Percentiles rank a stretch among this genome's conserved stretches.
phyloP scores from a whole-genome alignment of 2,113 vertebrate species.

The Ceyx margarethae region DNA sequence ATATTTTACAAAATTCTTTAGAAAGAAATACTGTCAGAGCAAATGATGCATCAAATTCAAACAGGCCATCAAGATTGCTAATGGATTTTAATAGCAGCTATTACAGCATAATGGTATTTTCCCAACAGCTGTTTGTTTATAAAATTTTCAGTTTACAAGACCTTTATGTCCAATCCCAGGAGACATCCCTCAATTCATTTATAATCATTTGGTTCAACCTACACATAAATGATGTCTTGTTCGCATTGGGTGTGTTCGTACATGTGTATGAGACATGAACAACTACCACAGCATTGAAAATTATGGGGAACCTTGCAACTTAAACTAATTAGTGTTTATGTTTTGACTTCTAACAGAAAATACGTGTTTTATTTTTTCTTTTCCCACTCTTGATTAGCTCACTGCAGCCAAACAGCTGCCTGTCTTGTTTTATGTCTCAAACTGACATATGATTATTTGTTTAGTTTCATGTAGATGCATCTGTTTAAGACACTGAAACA shows the following conservation, averaged over 20 bases:
- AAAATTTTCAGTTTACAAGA: constrained; percentile 82
- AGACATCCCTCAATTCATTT: constrained; percentile 78
- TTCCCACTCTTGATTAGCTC: not conserved
- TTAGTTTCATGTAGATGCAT: not conserved
- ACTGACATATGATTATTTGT: not conserved
- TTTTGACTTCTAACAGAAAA: not conserved
- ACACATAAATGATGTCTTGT: constrained; percentile 71
- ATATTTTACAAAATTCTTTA: constrained; percentile 74
- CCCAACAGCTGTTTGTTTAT: constrained; percentile 87
- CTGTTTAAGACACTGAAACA: not conserved
- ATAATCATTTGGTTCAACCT: constrained; percentile 80
- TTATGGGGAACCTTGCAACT: constrained; percentile 41
- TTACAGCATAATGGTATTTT: constrained; percentile 82
- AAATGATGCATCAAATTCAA: constrained; percentile 86
- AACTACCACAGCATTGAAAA: constrained; percentile 26
- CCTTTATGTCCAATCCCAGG: constrained; percentile 82
- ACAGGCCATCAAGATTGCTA: constrained; percentile 84
- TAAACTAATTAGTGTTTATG: constrained; percentile 59
- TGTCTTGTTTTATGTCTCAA: not conserved
- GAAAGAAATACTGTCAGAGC: constrained; percentile 76
- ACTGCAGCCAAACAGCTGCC: not conserved
- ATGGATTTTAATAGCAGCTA: constrained; percentile 88
- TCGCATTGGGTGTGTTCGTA: constrained; percentile 33
- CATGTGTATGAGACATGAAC: not conserved
- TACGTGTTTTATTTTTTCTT: not conserved